phyloP scores from a whole-genome alignment of 1,140 invertebrate genomes.

The Elysia chlorotica region DNA sequence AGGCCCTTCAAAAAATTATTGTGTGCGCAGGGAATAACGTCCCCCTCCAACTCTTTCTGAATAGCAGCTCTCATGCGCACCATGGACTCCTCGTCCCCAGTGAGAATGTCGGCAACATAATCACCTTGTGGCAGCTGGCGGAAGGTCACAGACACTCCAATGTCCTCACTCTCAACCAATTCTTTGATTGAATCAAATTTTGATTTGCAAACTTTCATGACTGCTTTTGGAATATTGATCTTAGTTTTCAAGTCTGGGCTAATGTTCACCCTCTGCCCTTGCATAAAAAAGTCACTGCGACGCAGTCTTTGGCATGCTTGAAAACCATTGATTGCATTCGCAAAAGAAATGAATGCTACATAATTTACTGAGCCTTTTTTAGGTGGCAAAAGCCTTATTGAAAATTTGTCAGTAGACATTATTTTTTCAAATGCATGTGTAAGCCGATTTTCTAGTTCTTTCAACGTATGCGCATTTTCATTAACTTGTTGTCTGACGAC shows the following conservation, averaged over 20 bases:
- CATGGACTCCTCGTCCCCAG: conserved; percentile 24
- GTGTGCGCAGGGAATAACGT: conserved; percentile 27
- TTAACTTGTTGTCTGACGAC: too few relatives aligned
- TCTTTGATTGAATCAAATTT: conserved; percentile 26
- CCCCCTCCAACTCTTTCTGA: conserved; percentile 31
- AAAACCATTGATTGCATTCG: conserved; percentile 33
- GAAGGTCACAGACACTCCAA: neutral
- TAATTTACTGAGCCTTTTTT: neutral
- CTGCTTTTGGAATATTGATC: conserved; percentile 25
- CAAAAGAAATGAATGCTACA: conserved; percentile 24
- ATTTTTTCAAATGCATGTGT: too few relatives aligned
- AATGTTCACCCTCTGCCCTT: conserved; percentile 24
- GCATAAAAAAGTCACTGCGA: conserved; percentile 9
- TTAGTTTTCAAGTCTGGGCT: conserved; percentile 28
- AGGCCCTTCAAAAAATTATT: conserved; percentile 21
- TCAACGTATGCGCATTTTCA: too few relatives aligned
- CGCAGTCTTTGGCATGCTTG: conserved; percentile 23
- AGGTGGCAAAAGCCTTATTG: neutral
- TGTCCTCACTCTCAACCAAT: conserved; percentile 3
- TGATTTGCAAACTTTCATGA: conserved; percentile 25
- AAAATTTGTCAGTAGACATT: neutral
- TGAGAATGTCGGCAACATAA: conserved; percentile 29
- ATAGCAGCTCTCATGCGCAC: conserved; percentile 26
- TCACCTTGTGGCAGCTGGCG: conserved; percentile 26
- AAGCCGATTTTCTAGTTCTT: too few relatives aligned